A percentile compares a stretch with the other conserved stretches of the same genome.
phyloP scores from a whole-genome alignment of 2,797 vertebrate species.

The Neosilurus hyrtlii region DNA sequence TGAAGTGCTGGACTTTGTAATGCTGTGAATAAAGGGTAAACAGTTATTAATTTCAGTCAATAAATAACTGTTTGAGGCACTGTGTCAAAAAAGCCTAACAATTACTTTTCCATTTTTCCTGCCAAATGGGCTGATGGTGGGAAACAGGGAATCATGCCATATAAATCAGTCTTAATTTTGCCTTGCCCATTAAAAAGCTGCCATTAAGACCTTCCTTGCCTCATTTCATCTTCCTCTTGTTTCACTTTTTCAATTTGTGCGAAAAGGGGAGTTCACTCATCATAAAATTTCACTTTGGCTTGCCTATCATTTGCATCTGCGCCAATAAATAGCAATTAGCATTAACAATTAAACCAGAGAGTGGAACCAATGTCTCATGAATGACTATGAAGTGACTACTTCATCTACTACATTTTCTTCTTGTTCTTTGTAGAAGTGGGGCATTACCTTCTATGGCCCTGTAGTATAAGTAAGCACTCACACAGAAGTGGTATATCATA shows the following conservation, averaged over 20 bases:
- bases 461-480: constrained; percentile 49
- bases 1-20: constrained; percentile 77
- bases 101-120: constrained; percentile 91
- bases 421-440: constrained; percentile 50
- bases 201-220: constrained; percentile 99
- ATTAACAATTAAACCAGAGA: constrained; percentile 99
- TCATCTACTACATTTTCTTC: constrained; percentile 29
- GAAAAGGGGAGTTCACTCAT: constrained; percentile 99
- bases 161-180: constrained; percentile 99
- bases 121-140: constrained; percentile 83
- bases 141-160: constrained; percentile 93
- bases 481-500: constrained; percentile 41
- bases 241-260: constrained; percentile 99
- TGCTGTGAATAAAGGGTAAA: constrained; percentile 87
- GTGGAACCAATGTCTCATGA: constrained; percentile 99
- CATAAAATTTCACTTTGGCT: constrained; percentile 99
- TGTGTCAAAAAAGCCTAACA: constrained; percentile 83
- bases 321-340: constrained; percentile 99
- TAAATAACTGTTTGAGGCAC: constrained; percentile 88
- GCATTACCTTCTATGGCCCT: constrained; percentile 53
- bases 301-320: constrained; percentile 99
- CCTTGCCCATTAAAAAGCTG: constrained; percentile 99
- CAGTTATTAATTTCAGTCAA: constrained; percentile 89
- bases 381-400: constrained; percentile 78
- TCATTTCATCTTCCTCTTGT: constrained; percentile 99